phyloP scores from a whole-genome alignment of 1,140 invertebrate genomes.

The Palaemon carinicauda region DNA sequence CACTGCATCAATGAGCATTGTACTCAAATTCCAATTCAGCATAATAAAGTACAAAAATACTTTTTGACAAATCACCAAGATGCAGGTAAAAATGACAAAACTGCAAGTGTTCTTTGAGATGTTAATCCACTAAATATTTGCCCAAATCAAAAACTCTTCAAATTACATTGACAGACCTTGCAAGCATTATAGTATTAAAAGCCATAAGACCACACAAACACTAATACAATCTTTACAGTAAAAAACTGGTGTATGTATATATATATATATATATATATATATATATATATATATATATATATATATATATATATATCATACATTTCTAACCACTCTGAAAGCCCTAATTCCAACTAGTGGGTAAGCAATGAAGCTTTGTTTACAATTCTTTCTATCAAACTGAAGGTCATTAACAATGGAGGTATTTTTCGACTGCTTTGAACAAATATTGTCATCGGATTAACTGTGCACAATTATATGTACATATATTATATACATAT shows the following conservation, averaged over 20 bases:
- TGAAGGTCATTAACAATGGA: no score
- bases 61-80: slow-evolving; percentile 48
- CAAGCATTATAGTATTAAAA: no score
- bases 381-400: no score
- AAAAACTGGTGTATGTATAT: no score
- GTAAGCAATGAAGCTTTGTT: no score
- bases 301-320: neutral
- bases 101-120: slow-evolving; percentile 9
- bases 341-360: neutral
- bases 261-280: neutral
- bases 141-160: neutral
- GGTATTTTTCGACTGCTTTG: no score
- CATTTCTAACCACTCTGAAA: neutral
- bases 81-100: slow-evolving; percentile 50
- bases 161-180: no score
- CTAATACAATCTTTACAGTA: no score
- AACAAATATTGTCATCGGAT: no score
- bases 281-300: neutral
- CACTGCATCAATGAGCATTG: slow-evolving; percentile 50
- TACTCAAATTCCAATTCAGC: slow-evolving; percentile 48
- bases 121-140: neutral
- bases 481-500: no score
- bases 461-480: no score
- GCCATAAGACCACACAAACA: no score
- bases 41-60: slow-evolving; percentile 55